Evolutionary conservation across 2,888 invertebrate species (phyloP), one percentile per base, ranked within the genome.

Genomic region (Stenichneumon culpator): DNA sequence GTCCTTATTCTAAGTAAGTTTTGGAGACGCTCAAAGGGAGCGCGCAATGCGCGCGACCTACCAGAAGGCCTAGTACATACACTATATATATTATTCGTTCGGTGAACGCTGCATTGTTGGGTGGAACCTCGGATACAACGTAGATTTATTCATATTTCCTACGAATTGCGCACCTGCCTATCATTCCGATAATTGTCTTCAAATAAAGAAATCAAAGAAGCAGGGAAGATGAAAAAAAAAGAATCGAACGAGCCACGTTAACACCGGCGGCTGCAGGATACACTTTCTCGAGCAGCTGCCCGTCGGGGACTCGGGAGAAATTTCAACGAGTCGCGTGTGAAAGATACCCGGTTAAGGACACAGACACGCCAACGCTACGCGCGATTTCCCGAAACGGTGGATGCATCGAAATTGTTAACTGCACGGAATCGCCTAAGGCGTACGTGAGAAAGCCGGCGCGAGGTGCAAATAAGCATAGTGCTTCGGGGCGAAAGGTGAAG

Each of bases 201-300:
- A 2, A 63, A 52, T 81, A 44, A 44, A 36, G 50, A 65, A 44
- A 77, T 54, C 11, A 28, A 14, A 28, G 63, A 65, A 25, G 22
- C 44, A 39, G 11, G 1, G 52, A 77, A 14, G 44, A 47, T 9
- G 22, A 65, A 65, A 32, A 65, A 39, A 16, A 47, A 16, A 47
- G 16, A 16, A 47, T 2, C 44, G 4, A 68, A 6, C 22, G 32
- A n/a, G 47, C 25, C 9, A 79, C 69, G 25, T 47, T 22, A 54
- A 36, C 19, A 19, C 63, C 44, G 67, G 67, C n/a, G 52, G 54
- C 65, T 19, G 52, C 22, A 22, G 54, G 50, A 65, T 39, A 69
- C 11, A 47, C 32, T 57, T 67, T 70, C 70, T 60, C 52, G 65
- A 65, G 70, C 82, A 77, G 75, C 75, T 69, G 81, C 69, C 57